A percentile compares a stretch with the other conserved stretches of the same genome.
These are phyloP conservation scores for Synodontis membranacea DNA, from an alignment of 2,113 vertebrate species.

Conservation along the genomic window DNA sequence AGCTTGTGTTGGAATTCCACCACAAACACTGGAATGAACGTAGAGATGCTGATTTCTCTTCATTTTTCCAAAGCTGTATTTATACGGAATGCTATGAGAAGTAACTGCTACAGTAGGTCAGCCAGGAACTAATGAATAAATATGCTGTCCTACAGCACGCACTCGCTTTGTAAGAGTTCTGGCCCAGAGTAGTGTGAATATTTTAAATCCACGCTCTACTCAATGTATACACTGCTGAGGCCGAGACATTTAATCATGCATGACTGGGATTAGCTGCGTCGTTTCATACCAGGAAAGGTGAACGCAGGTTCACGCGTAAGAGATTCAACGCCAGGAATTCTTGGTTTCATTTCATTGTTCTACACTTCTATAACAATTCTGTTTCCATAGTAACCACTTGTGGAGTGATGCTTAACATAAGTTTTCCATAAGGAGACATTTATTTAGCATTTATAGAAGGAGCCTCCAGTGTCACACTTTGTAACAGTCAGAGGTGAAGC, in stretches of 20 bases:
- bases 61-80: too few species aligned
- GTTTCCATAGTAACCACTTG: neutral
- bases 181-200: neutral
- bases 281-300: constrained; percentile 10
- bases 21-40: too few species aligned
- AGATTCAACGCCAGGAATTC: neutral
- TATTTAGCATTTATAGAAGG: neutral
- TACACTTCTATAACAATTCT: too few species aligned
- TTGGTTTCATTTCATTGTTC: neutral
- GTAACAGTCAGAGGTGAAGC: neutral
- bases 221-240: neutral
- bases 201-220: neutral
- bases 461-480: neutral
- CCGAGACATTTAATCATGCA: neutral
- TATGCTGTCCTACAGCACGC: neutral
- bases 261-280: neutral
- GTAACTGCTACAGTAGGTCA: neutral
- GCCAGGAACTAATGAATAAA: neutral
- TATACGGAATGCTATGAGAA: neutral
- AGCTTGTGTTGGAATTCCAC: too few species aligned
- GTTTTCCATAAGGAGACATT: neutral
- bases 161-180: neutral
- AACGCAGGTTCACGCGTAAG: constrained; percentile 17
- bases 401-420: neutral
- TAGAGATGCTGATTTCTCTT: too few species aligned